Evolutionary conservation across 2,113 vertebrate genomes (phyloP), one percentile per base, ranked within the genome.

Genomic region (Coturnix japonica): DNA sequence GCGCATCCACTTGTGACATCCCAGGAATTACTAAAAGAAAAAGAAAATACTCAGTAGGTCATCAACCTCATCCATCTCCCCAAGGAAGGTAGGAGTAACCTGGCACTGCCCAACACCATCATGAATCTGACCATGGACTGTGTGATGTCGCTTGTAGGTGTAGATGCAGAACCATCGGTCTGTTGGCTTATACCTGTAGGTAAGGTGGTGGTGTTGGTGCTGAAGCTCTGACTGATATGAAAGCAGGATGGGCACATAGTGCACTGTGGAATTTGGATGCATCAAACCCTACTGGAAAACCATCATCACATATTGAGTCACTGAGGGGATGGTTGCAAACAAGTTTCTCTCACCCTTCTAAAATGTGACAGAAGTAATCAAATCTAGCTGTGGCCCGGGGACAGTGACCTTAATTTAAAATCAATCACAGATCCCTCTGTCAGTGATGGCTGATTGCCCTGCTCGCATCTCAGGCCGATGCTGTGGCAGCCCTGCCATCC

Each of bases 401-500:
- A 93, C 71, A 82, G 53, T 96, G 95, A 95, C 95, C 96, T 97
- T 94, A 96, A 96, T 96, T 96, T 96, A 89, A 96, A 96, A 96
- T 96, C 93, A 88, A 95, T 96, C 89, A 93, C 87, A 91, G 95
- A 75, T 47, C 63, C 71, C 69, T 86, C 75, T 91, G 75, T 91
- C 87, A 83, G 21, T 74, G 90, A 74, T 61, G 86, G 76, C 74
- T 84, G 94, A 90, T 95, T 21, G 10, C 79, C 75, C 72, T 0
- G 0, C 90, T 95, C 75, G 37, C 66, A 41, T 92, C 84, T 91
- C 84, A 87, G 81, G 39, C 63, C 41, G 70, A 91, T 86, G 74
- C 28, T 91, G 66, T 94, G 80, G 74, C 57, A 74, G 66, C 60
- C 86, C 65, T 91, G 78, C 87, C 47, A 18, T 33, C 18, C 2